phyloP scores from a whole-genome alignment of 2,888 invertebrate genomes.

The Carabus problematicus region DNA sequence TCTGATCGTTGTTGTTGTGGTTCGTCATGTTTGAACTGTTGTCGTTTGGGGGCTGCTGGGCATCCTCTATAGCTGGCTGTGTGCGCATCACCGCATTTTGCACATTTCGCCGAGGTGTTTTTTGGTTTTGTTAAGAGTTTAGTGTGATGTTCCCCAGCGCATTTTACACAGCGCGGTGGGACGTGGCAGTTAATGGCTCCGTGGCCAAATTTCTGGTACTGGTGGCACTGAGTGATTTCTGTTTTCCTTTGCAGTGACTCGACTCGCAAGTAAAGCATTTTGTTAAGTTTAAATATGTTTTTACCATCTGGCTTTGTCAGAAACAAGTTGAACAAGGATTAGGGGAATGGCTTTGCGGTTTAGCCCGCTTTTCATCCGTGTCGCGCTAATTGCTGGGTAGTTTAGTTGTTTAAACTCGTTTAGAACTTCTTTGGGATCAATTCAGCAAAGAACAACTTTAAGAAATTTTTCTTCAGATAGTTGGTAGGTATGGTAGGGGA shows the following conservation, averaged over 20 bases:
- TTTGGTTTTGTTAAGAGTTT: not conserved
- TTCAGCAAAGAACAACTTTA: not conserved
- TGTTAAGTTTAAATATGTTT: not conserved
- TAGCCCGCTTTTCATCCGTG: not conserved
- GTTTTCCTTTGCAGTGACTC: not conserved
- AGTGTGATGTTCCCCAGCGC: no score
- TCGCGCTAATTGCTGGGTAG: not conserved
- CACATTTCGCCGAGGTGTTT: not conserved
- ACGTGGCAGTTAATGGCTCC: not conserved
- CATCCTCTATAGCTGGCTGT: not conserved
- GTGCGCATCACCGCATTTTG: not conserved
- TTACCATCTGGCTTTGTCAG: not conserved
- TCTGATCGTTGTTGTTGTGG: not conserved
- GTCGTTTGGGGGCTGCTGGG: conserved; percentile 1
- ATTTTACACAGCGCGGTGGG: not conserved
- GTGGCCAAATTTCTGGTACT: not conserved
- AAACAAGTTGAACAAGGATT: not conserved
- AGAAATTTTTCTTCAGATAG: not conserved
- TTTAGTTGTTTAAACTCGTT: not conserved
- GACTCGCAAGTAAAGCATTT: not conserved
- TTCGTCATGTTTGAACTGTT: not conserved
- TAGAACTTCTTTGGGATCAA: not conserved
- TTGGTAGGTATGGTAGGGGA: not conserved
- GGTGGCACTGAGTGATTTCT: no score
- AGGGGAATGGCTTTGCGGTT: not conserved